Percentiles rank a stretch among this genome's conserved stretches.
Conservation (phyloP, 2,888 invertebrate species). For the Himalopsyche tibetana region DNA sequence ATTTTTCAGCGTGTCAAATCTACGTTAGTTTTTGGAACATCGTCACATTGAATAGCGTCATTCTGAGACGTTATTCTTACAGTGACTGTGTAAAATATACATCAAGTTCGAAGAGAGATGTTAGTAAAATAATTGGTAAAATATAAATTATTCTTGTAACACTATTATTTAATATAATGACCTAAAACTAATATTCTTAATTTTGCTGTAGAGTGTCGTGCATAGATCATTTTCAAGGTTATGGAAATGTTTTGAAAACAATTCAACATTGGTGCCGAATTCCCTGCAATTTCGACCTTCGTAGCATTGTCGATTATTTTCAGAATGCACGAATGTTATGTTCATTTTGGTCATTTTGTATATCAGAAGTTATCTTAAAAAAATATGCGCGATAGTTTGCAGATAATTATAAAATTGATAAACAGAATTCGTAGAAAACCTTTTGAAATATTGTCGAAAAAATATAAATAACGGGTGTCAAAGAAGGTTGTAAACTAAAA, state of each 20-base stretch:
- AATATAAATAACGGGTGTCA: no score
- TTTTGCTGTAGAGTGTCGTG: neutral
- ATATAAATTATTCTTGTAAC: neutral
- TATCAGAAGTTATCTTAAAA: neutral
- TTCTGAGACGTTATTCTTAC: neutral
- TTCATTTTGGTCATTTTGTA: no score
- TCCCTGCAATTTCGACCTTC: slow-evolving; percentile 5
- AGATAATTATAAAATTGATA: no score
- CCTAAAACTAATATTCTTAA: no score
- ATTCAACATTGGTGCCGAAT: slow-evolving; percentile 24
- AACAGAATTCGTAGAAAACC: no score
- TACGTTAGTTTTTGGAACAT: neutral
- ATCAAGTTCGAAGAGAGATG: neutral
- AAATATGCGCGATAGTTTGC: neutral
- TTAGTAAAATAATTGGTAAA: neutral
- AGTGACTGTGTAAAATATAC: slow-evolving; percentile 3
- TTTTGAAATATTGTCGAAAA: no score
- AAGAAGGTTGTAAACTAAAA: no score
- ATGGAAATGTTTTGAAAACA: slow-evolving; percentile 39
- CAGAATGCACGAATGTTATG: neutral
- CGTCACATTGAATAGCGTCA: slow-evolving; percentile 12
- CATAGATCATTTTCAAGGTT: slow-evolving; percentile 28
- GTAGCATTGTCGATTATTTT: neutral
- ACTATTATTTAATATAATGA: no score
- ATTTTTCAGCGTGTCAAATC: slow-evolving; percentile 35